Evolutionary conservation across 1,140 invertebrate species (phyloP).

Genomic region (Leptestheria dahalacensis): DNA sequence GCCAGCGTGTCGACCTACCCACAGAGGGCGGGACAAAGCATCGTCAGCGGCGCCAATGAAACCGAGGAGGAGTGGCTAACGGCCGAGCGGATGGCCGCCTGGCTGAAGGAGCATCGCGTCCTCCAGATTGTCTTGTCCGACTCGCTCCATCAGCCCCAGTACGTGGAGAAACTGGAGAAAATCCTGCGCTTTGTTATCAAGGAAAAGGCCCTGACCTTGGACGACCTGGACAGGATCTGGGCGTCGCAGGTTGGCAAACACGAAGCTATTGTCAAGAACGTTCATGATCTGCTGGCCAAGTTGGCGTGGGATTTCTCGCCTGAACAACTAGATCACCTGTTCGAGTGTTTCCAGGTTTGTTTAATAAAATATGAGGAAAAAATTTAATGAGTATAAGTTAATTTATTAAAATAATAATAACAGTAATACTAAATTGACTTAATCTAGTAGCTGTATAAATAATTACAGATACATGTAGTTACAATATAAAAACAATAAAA

Average conservation of each 20-base stretch:
- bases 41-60: constrained; percentile 5
- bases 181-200: constrained; percentile 93
- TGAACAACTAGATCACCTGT: constrained; percentile 91
- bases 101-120: constrained; percentile 93
- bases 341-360: constrained; percentile 96
- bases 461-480: too few species aligned
- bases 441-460: too few species aligned
- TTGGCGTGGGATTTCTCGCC: constrained; percentile 96
- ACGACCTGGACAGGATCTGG: constrained; percentile 91
- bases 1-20: constrained; percentile 77
- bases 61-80: constrained; percentile 84
- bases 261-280: constrained; percentile 91
- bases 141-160: constrained; percentile 92
- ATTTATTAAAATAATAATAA: not conserved
- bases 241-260: constrained; percentile 85
- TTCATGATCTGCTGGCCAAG: constrained; percentile 90
- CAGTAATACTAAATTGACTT: not conserved
- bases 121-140: constrained; percentile 88
- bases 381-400: not conserved
- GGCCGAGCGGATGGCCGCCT: constrained; percentile 63
- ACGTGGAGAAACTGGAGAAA: constrained; percentile 95
- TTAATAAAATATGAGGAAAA: too few species aligned
- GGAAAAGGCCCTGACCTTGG: constrained; percentile 74
- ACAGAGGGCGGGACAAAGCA: constrained; percentile 21
- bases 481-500: too few species aligned